Evolutionary conservation across 2,113 vertebrate species (phyloP), one percentile per base, ranked within the genome.

Genomic region (Nansenia antarctica): DNA sequence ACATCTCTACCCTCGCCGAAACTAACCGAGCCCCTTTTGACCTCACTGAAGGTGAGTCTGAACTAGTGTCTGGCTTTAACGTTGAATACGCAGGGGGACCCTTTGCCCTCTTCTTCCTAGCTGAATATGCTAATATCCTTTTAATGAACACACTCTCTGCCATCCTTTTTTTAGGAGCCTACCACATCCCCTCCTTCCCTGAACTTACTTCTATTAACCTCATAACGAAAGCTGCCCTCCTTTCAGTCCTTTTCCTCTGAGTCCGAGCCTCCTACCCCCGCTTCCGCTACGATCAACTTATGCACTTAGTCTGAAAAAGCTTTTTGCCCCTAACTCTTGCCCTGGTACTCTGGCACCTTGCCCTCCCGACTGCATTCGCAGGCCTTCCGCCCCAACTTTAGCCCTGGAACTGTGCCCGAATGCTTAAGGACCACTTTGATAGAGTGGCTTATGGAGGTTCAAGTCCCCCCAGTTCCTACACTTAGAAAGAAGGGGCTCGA

Each of bases 401-500:
- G n/a, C 5, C 1, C 5, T 9, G 68, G 78, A 78, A 34, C 27
- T 61, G 64, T 80, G 30, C 77, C 72, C 62, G 65, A 79, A 73
- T 0, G 45, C 0, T 30, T 27, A 86, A 76, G 62, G 73, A 2
- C 60, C 58, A 73, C 61, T 74, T 77, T 85, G 82, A 81, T 85
- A 78, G 76, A 84, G 72, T 86, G 72, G 55, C 65, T 4, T 6
- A 81, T n/a, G 65, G 42, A 61, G 73, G 66, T 82, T 76, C 49
- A 54, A 83, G 0, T 0, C 79, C 71, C 70, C 68, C 79, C 71
- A 59, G 67, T 79, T 83, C 74, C 78, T 77, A n/a, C n/a, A n/a
- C n/a, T n/a, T 86, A 86, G 79, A 67, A 84, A 65, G 67, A 65
- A 0, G 70, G 85, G 80, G 52, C 1, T 81, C 0, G 67, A 85